phyloP scores from a whole-genome alignment of 2,888 invertebrate species.

The Clitarchus hookeri region DNA sequence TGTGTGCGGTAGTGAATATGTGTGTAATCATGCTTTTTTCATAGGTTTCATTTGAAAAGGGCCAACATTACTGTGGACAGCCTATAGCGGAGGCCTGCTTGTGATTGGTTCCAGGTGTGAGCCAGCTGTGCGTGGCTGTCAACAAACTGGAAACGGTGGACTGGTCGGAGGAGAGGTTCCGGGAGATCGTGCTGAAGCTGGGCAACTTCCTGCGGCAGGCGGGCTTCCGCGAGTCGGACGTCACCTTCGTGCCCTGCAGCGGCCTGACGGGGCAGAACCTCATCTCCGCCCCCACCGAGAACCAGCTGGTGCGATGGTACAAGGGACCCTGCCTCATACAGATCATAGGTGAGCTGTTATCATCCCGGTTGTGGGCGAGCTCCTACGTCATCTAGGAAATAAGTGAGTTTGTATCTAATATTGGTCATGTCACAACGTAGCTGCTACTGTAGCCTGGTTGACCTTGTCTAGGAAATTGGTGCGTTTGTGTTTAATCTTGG shows the following conservation, averaged over 20 bases:
- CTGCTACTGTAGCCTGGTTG: too few species aligned
- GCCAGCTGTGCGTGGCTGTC: slow-evolving; percentile 91
- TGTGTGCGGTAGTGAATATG: too few species aligned
- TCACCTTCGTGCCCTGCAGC: slow-evolving; percentile 92
- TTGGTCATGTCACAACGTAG: too few species aligned
- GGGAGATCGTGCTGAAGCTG: slow-evolving; percentile 84
- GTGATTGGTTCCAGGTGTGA: slow-evolving; percentile 70
- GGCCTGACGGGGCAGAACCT: slow-evolving; percentile 96
- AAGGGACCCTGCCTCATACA: slow-evolving; percentile 81
- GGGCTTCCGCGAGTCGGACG: slow-evolving; percentile 85
- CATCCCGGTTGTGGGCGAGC: too few species aligned
- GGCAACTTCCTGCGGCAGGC: slow-evolving; percentile 85
- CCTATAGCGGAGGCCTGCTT: background rate
- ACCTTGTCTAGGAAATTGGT: too few species aligned
- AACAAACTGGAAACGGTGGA: slow-evolving; percentile 97
- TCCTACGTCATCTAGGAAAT: too few species aligned
- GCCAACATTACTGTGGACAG: too few species aligned
- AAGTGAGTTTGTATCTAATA: too few species aligned
- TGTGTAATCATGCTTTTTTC: too few species aligned
- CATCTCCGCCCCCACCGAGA: slow-evolving; percentile 67
- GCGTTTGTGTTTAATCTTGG: too few species aligned
- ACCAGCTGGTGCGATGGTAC: slow-evolving; percentile 70
- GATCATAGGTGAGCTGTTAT: slow-evolving; percentile 69
- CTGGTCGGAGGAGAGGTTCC: slow-evolving; percentile 90
- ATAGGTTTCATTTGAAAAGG: too few species aligned